Conservation (phyloP, 2,888 invertebrate genomes). For the Latrodectus elegans region DNA sequence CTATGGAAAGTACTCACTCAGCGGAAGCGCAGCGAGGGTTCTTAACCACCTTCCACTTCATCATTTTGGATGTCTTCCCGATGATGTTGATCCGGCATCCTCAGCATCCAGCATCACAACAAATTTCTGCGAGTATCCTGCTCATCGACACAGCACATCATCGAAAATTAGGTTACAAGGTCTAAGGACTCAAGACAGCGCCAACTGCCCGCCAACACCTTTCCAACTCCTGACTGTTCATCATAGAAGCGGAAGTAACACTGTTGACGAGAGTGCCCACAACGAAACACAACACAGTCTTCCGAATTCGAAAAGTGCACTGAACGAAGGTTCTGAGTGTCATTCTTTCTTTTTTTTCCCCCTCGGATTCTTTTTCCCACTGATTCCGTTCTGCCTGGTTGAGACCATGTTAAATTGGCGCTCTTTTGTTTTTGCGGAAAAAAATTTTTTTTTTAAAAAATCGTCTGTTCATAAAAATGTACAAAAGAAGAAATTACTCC, state of each 20-base stretch:
- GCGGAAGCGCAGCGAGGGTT: slow-evolving; percentile 48
- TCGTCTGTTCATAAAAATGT: neutral
- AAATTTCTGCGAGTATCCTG: slow-evolving; percentile 6
- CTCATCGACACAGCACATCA: slow-evolving; percentile 4
- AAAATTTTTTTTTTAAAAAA: neutral
- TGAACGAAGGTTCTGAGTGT: slow-evolving; percentile 17
- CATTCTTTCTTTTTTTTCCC: neutral
- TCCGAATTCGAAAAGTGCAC: slow-evolving; percentile 8
- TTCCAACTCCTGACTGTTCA: neutral
- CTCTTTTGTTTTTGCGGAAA: slow-evolving; percentile 5
- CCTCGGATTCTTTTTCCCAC: neutral
- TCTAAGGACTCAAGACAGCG: slow-evolving; percentile 16
- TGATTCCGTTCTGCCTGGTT: slow-evolving; percentile 23
- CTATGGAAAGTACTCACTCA: slow-evolving; percentile 37
- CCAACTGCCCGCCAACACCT: slow-evolving; percentile 39
- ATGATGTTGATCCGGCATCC: slow-evolving; percentile 15
- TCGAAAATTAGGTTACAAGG: slow-evolving; percentile 44
- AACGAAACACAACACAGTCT: neutral
- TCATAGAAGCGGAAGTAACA: neutral
- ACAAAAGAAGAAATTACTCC: neutral
- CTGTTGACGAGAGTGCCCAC: neutral
- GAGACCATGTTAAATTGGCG: slow-evolving; percentile 4
- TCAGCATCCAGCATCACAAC: slow-evolving; percentile 13
- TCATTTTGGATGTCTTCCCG: slow-evolving; percentile 36
- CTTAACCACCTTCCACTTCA: slow-evolving; percentile 65